Percentiles rank a stretch among this genome's conserved stretches.
phyloP scores from a whole-genome alignment of 2,888 invertebrate species.

The Stramonita haemastoma region DNA sequence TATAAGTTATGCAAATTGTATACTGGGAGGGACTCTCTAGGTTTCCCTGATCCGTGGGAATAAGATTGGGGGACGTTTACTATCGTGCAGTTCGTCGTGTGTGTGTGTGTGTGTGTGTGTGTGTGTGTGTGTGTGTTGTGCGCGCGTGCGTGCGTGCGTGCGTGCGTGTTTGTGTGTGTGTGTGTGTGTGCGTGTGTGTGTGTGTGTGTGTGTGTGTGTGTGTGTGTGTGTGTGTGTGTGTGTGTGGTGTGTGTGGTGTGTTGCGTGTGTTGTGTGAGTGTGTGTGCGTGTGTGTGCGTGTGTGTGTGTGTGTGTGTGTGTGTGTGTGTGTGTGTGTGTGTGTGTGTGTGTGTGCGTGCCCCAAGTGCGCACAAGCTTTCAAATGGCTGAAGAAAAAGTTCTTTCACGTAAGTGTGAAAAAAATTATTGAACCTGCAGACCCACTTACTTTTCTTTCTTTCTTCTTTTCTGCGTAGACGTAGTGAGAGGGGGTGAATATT shows the following conservation, averaged over 20 bases:
- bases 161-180: neutral
- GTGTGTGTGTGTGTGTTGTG: no score
- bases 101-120: no score
- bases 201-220: neutral
- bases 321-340: neutral
- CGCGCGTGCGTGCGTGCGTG: no score
- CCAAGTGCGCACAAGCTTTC: neutral
- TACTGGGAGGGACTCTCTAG: neutral
- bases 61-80: neutral
- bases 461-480: neutral
- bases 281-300: neutral
- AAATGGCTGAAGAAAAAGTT: neutral
- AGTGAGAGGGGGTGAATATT: neutral
- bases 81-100: no score
- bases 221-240: conserved; percentile 20
- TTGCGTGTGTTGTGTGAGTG: no score
- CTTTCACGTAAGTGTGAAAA: neutral
- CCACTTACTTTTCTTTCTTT: no score
- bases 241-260: neutral
- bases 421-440: neutral
- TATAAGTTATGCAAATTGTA: neutral
- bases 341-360: neutral
- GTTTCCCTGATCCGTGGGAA: neutral
- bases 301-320: neutral
- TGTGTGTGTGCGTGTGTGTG: neutral